These are phyloP conservation scores for Pygoscelis adeliae DNA, from an alignment of 2,113 vertebrate species.

Conservation along the genomic window DNA sequence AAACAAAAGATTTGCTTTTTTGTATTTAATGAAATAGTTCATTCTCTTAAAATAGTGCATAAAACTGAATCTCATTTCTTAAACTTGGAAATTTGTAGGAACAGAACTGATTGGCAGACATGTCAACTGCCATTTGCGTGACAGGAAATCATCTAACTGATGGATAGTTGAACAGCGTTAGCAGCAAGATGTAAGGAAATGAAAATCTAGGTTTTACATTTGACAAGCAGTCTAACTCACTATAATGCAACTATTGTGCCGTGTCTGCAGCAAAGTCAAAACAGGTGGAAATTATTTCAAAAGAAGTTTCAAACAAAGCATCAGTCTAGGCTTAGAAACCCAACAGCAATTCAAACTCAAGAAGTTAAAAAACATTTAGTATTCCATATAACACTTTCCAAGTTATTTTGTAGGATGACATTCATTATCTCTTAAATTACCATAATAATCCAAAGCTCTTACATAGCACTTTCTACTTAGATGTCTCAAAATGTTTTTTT, in stretches of 20 bases:
- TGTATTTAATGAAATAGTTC: not conserved
- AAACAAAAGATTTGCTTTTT: not conserved
- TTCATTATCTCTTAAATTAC: slow-evolving; percentile 23
- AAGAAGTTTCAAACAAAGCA: slow-evolving; percentile 37
- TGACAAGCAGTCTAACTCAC: slow-evolving; percentile 30
- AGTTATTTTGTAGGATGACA: not conserved
- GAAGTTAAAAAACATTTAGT: not conserved
- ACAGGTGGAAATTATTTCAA: slow-evolving; percentile 27
- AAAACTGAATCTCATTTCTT: not conserved
- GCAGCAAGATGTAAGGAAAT: slow-evolving; percentile 2
- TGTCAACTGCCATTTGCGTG: not conserved
- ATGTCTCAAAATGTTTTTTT: not conserved
- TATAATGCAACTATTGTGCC: not conserved
- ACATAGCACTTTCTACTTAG: not conserved
- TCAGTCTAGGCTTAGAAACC: not conserved
- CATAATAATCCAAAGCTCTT: slow-evolving; percentile 13
- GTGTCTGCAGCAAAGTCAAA: not conserved
- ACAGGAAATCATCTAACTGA: not conserved
- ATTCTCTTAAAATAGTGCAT: not conserved
- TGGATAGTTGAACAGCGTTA: not conserved
- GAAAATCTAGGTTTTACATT: slow-evolving; percentile 8
- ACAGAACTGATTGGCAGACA: not conserved
- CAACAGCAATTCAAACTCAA: not conserved
- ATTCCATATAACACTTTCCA: not conserved
- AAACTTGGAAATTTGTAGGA: not conserved